Base-by-base conservation (phyloP, 30 jellyfish, hydroid and myxozoan genomes). In the Pseudorhiza aurosa region DNA sequence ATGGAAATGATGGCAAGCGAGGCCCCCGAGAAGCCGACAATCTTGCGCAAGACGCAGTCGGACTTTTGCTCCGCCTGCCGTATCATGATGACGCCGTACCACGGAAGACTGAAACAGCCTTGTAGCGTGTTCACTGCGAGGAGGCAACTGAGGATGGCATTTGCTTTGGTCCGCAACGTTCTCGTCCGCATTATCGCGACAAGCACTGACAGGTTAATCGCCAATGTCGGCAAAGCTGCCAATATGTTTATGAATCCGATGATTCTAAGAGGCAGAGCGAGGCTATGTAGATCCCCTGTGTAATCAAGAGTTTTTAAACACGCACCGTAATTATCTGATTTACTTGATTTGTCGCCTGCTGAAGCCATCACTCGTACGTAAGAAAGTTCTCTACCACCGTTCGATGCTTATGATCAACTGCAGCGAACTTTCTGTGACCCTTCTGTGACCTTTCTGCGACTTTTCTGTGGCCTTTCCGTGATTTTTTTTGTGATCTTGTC, bases 1-100 rank as follows among this genome's bases (percentile, higher is more conserved):
- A 77, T 77, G 49, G 89, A 77, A n/a, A 47, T 68, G n/a, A 60
- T 1, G 3, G 82, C 73, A 8, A 77, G 37, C 40, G 89, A 64
- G 46, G 72, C 72, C 1, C 89, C 89, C 11, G 45, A 12, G 67
- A 22, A 60, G 28, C 82, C 33, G 8, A 31, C 32, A 31, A 46
- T 37, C 2, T 27, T 43, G 11, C 43, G 25, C 2, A 67, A 35
- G 5, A 28, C 8, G 65, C 89, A 77, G 63, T 57, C 58, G 35
- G 37, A 26, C 12, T 43, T 17, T 63, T 55, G 7, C 35, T 21
- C 26, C 15, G 74, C 72, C 32, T 32, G 39, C 10, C 62, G 58
- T 2, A 77, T 30, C 0, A 77, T 15, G 35, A 77, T 42, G 32
- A 44, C 50, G 6, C 82, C 89, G 47, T 42, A 51, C n/a, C 22